A percentile compares a stretch with the other conserved stretches of the same genome.
Evolutionary conservation across 1,140 invertebrate genomes (phyloP).

Genomic region (Saccostrea echinata): DNA sequence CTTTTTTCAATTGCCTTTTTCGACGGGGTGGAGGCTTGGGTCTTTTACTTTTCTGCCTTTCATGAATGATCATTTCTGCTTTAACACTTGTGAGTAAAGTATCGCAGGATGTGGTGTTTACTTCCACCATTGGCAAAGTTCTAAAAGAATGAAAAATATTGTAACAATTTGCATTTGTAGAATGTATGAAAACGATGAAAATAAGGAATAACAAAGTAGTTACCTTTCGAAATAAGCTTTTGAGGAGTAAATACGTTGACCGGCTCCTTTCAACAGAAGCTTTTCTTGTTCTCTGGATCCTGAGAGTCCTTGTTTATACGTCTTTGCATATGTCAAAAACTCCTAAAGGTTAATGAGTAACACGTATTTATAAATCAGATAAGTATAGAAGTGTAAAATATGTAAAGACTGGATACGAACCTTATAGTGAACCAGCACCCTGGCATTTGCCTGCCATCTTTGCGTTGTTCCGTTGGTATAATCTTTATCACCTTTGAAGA

Average conservation of each 20-base stretch:
- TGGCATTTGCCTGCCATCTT: conserved; percentile 69
- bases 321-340: conserved; percentile 68
- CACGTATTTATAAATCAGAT: not conserved
- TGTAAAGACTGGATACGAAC: conserved; percentile 51
- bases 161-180: not conserved
- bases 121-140: conserved; percentile 68
- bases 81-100: conserved; percentile 62
- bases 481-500: conserved; percentile 62
- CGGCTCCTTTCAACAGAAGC: conserved; percentile 60
- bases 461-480: conserved; percentile 64
- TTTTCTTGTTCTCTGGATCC: conserved; percentile 63
- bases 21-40: conserved; percentile 60
- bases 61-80: conserved; percentile 74
- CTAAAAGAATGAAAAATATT: conserved; percentile 55
- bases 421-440: conserved; percentile 62
- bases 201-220: not conserved
- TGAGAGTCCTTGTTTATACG: conserved; percentile 63
- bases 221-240: conserved; percentile 77
- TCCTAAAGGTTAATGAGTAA: conserved; percentile 64
- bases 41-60: conserved; percentile 63
- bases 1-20: conserved; percentile 62
- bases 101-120: conserved; percentile 68
- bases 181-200: not conserved
- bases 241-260: conserved; percentile 64
- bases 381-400: too few species aligned